Conservation (phyloP, 2,888 invertebrate genomes). For the Mayetiola destructor region DNA sequence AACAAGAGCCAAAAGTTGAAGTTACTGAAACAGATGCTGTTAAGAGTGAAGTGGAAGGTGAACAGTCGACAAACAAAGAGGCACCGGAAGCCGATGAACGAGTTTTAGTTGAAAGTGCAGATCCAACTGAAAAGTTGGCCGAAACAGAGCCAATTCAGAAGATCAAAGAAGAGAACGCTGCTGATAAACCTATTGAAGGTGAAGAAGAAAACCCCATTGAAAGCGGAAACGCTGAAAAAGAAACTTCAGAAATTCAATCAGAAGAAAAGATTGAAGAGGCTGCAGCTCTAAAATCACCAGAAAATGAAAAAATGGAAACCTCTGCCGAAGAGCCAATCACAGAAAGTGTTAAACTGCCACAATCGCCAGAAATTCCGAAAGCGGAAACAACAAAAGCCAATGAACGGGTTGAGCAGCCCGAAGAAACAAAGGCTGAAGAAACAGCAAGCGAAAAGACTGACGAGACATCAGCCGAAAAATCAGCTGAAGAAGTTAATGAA, state of each 20-base stretch:
- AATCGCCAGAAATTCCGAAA: background rate
- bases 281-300: constrained; percentile 15
- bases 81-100: constrained; percentile 19
- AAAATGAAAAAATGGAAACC: background rate
- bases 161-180: no score
- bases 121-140: background rate
- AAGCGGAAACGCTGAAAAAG: constrained; percentile 17
- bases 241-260: constrained; percentile 20
- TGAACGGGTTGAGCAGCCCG: constrained; percentile 21
- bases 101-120: constrained; percentile 2
- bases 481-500: constrained; percentile 20
- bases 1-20: constrained; percentile 23
- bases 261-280: constrained; percentile 21
- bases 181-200: background rate
- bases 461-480: constrained; percentile 20
- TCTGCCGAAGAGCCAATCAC: constrained; percentile 18
- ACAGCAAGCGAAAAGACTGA: constrained; percentile 20
- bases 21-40: constrained; percentile 32
- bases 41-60: constrained; percentile 41
- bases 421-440: constrained; percentile 19
- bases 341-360: no score
- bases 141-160: background rate
- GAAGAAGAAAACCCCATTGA: constrained; percentile 17
- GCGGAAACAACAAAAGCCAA: background rate
- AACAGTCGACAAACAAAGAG: constrained; percentile 34